A percentile compares a stretch with the other conserved stretches of the same genome.
Evolutionary conservation across 2,797 vertebrate genomes (phyloP).

Genomic region (Arremon aurantiirostris): DNA sequence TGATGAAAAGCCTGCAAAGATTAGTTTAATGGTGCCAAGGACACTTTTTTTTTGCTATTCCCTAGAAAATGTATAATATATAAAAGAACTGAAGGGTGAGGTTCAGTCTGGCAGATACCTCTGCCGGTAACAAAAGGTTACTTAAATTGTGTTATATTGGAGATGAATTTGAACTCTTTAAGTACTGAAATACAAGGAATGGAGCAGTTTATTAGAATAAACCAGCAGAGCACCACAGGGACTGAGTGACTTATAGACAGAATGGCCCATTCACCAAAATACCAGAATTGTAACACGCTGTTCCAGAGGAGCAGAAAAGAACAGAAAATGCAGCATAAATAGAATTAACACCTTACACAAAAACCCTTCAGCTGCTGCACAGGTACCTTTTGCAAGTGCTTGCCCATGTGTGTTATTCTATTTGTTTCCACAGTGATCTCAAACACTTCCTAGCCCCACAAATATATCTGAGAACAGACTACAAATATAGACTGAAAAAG

Average conservation of each 20-base stretch:
- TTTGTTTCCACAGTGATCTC: constrained; percentile 3
- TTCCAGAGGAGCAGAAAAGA: neutral
- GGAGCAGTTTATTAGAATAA: neutral
- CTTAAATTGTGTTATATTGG: neutral
- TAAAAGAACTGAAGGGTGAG: neutral
- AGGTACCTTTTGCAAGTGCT: neutral
- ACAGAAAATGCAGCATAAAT: neutral
- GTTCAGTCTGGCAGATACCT: neutral
- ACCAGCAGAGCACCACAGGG: neutral
- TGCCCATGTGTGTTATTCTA: neutral
- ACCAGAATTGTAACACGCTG: neutral
- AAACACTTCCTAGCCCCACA: neutral
- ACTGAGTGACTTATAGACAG: neutral
- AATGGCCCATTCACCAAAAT: neutral
- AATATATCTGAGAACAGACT: neutral
- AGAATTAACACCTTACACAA: neutral
- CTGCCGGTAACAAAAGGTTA: neutral
- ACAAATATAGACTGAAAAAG: neutral
- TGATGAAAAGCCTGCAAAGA: neutral
- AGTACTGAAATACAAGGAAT: neutral
- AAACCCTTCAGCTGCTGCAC: neutral
- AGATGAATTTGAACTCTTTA: neutral
- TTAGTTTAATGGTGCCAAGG: neutral
- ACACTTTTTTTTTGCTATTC: neutral
- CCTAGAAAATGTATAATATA: neutral